phyloP scores from a whole-genome alignment of 2,888 invertebrate species.

The Reticulitermes lucifugus region DNA sequence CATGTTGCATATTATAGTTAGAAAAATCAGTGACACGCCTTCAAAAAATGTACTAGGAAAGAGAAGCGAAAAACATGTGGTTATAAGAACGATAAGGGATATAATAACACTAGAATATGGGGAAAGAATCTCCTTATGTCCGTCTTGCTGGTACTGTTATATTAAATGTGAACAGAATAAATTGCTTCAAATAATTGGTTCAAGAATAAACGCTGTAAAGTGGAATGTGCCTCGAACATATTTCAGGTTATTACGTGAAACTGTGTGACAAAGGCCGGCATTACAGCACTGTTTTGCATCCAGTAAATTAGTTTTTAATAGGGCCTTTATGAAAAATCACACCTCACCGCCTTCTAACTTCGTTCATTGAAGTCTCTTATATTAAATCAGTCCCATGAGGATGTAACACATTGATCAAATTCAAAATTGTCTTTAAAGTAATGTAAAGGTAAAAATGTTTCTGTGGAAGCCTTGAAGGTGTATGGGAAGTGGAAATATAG shows the following conservation, averaged over 20 bases:
- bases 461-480: no score
- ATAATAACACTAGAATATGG: no score
- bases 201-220: slow-evolving; percentile 35
- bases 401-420: background rate
- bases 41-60: no score
- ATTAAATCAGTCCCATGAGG: background rate
- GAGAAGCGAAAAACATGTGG: no score
- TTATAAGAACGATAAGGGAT: no score
- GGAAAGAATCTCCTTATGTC: background rate
- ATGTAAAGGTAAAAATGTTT: background rate
- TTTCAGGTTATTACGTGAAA: slow-evolving; percentile 5
- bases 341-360: slow-evolving; percentile 1
- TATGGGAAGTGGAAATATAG: no score
- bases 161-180: slow-evolving; percentile 14
- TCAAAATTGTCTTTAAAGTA: background rate
- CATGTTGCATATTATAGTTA: no score
- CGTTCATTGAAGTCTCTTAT: slow-evolving; percentile 5
- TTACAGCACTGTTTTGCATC: background rate
- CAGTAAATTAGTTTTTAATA: slow-evolving; percentile 39
- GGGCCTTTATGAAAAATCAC: slow-evolving; percentile 21
- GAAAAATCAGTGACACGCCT: no score
- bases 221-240: slow-evolving; percentile 33
- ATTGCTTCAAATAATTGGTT: slow-evolving; percentile 38
- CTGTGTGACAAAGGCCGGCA: slow-evolving; percentile 2
- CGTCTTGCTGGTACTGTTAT: background rate